Percentiles rank a stretch among this genome's conserved stretches.
phyloP scores from a whole-genome alignment of 2,113 vertebrate genomes.

The Donacobius atricapilla region DNA sequence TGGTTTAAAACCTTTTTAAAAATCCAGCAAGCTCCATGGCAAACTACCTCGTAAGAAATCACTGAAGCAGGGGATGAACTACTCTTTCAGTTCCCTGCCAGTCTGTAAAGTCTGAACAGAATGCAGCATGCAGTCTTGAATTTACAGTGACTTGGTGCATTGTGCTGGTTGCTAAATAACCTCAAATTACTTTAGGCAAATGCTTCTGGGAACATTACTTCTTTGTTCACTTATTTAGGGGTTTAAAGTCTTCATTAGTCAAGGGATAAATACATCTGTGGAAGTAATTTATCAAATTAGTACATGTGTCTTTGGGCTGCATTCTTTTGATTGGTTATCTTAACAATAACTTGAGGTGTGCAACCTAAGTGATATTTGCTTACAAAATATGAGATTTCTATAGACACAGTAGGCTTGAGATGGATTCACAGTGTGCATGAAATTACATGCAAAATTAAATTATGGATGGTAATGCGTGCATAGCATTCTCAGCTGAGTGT shows the following conservation, averaged over 20 bases:
- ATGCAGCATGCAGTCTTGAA: neutral
- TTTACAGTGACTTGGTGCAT: neutral
- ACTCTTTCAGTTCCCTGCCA: neutral
- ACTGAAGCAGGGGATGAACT: neutral
- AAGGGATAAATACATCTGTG: conserved; percentile 18
- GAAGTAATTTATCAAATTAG: conserved; percentile 49
- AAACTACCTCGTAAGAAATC: neutral
- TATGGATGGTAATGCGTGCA: conserved; percentile 19
- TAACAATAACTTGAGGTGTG: neutral
- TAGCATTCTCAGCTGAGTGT: conserved; percentile 24
- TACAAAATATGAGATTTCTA: conserved; percentile 16
- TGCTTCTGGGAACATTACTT: neutral
- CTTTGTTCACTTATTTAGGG: neutral
- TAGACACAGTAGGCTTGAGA: conserved; percentile 15
- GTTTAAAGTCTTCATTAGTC: conserved; percentile 32
- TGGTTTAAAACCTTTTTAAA: neutral
- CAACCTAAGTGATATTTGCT: conserved; percentile 16
- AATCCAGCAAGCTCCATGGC: neutral
- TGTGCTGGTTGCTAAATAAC: neutral
- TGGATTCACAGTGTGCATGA: conserved; percentile 50
- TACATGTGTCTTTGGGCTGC: neutral
- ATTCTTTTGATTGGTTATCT: conserved; percentile 18
- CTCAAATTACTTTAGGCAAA: conserved; percentile 12
- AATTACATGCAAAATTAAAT: conserved; percentile 62
- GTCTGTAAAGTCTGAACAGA: neutral